Evolutionary conservation across 2,797 vertebrate genomes (phyloP), one percentile per base, ranked within the genome.

Genomic region (Helicolenus hilgendorfi): DNA sequence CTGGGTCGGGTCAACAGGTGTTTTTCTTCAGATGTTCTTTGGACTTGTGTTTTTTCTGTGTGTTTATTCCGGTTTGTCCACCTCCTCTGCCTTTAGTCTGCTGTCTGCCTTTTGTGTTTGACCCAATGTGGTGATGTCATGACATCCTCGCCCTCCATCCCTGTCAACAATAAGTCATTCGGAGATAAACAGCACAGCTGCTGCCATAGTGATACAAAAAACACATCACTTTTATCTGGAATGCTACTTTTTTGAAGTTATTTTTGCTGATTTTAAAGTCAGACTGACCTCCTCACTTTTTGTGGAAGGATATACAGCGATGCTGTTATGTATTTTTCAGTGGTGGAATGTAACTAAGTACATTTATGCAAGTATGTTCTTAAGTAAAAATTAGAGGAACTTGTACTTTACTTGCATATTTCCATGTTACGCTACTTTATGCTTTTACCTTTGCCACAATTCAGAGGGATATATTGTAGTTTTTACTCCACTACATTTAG

Each of bases 1-100:
- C 29, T 45, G 59, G 71, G 82, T 85, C 73, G 31, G 77, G 90
- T 93, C 84, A 81, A 65, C 77, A 45, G 75, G 56, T 80, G 77
- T 84, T 38, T 87, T 38, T 72, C 55, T 58, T 87, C 13, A 83
- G 55, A 73, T 78, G 45, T 67, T 81, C 27, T 72, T 35, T 24
- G 55, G 72, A 76, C 31, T 58, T 41, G 38, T 15, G 38, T 15
- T 41, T 15, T 27, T 65, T 49, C 9, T 49, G 3, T 45, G 4
- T 41, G 38, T 72, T 76, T 33, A 68, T 69, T 77, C 56, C 29
- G 62, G 1, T 75, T 80, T 78, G 22, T 72, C 64, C 49, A 53
- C 26, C 60, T 60, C 5, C 76, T 67, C 77, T 24, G 38, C 68
- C 73, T 83, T 70, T 24, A 72, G 58, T 77, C 70, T 41, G 41